These are phyloP conservation scores for Cosmia pyralina DNA, from an alignment of 2,888 invertebrate species.

Conservation along the genomic window DNA sequence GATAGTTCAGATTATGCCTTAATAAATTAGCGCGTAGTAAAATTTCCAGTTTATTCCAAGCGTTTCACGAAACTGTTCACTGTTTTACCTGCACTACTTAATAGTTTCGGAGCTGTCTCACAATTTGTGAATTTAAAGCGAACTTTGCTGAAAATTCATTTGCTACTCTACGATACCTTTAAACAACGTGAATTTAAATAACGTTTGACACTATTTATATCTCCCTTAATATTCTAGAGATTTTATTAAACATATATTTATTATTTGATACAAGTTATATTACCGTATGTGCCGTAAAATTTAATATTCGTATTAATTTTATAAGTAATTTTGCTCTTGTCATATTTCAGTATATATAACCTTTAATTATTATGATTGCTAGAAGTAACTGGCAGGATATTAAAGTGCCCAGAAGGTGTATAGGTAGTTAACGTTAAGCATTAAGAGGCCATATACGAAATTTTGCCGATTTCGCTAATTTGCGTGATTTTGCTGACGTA, in stretches of 20 bases:
- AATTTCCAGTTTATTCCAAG: slow-evolving; percentile 29
- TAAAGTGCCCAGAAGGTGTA: neutral
- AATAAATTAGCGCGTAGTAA: slow-evolving; percentile 19
- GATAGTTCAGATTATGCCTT: slow-evolving; percentile 15
- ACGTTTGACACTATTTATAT: slow-evolving; percentile 33
- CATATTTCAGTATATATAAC: neutral
- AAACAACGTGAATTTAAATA: slow-evolving; percentile 38
- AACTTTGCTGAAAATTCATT: slow-evolving; percentile 69
- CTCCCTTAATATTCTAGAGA: slow-evolving; percentile 24
- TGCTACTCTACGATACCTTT: slow-evolving; percentile 58
- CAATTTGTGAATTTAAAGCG: slow-evolving; percentile 68
- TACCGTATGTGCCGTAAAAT: slow-evolving; percentile 12
- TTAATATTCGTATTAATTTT: slow-evolving; percentile 5
- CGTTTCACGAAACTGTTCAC: slow-evolving; percentile 33
- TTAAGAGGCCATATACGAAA: too few species aligned
- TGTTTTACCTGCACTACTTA: slow-evolving; percentile 50
- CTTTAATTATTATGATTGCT: slow-evolving; percentile 19
- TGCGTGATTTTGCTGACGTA: too few species aligned
- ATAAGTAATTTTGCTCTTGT: neutral
- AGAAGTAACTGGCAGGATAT: neutral
- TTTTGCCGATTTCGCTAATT: too few species aligned
- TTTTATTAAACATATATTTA: slow-evolving; percentile 30
- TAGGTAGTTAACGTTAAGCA: neutral
- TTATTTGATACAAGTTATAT: slow-evolving; percentile 36
- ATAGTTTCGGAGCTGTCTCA: slow-evolving; percentile 55